Evolutionary conservation across 1,140 invertebrate species (phyloP), one percentile per base, ranked within the genome.

Genomic region (Heliconius himera): DNA sequence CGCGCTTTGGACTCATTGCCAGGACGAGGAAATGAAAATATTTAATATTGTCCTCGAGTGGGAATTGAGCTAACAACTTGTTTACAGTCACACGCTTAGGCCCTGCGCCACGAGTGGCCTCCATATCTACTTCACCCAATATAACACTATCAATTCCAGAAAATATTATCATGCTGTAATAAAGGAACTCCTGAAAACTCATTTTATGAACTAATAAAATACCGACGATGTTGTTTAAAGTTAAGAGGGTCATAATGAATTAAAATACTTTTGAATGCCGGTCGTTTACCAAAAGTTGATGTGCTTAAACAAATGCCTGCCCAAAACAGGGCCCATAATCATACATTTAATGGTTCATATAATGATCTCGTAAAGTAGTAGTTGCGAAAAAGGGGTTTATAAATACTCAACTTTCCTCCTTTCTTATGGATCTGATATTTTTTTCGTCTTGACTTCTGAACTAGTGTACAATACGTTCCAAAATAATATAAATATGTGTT

Each of bases 281-380:
- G 88, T 91, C 91, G 91, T 92, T 91, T 90, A 85, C 82, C 80
- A 86, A 93, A 93, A 91, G 90, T 92, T 91, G 88, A 90, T 89
- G 90, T 92, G 84, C 90, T 91, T 91, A 90, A 90, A 90, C 87
- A 90, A 91, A 91, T 88, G 90, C 85, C 84, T 87, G 84, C 80
- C 88, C 87, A 83, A 88, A 91, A 91, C 89, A 90, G 85, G 87
- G 84, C 80, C 84, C 84, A 88, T 89, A 91, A 91, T 93, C 92
- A 91, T 93, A 92, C 85, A 89, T 93, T 93, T 92, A 92, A 93
- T 93, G 89, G 89, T 87, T 85, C 74, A 85, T 87, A 91, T 92
- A 93, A 93, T 91, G 90, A 91, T 89, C 89, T 91, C 90, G 85
- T 93, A 92, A 93, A 92, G 87, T 90, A 90, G 87, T 91, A 89